phyloP scores from a whole-genome alignment of 2,888 invertebrate genomes.

The Ceriagrion tenellum region DNA sequence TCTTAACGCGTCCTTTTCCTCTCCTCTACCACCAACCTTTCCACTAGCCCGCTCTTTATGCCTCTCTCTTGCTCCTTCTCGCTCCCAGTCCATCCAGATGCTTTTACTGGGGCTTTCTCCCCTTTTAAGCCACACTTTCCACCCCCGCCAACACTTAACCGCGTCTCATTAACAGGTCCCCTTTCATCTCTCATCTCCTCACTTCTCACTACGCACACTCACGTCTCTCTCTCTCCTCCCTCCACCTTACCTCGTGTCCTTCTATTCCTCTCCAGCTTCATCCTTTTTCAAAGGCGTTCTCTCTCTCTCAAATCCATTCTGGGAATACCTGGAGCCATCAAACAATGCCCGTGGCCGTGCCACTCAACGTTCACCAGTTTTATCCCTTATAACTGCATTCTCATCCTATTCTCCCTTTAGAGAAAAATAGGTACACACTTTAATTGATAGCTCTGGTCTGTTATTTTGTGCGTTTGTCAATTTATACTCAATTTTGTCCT shows the following conservation, averaged over 20 bases:
- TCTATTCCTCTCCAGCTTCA: not conserved
- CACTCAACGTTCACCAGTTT: too few species aligned
- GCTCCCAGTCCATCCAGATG: not conserved
- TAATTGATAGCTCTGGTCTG: too few species aligned
- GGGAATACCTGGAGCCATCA: not conserved
- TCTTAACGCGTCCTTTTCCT: too few species aligned
- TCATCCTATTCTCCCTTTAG: too few species aligned
- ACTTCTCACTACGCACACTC: not conserved
- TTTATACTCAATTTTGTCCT: too few species aligned
- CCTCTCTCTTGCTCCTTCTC: not conserved
- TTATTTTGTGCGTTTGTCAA: too few species aligned
- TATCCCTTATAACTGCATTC: too few species aligned
- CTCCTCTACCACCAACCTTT: too few species aligned
- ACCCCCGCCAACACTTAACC: conserved; percentile 7
- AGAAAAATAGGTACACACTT: too few species aligned
- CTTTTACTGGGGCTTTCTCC: not conserved
- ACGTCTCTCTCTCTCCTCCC: not conserved
- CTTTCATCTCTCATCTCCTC: not conserved
- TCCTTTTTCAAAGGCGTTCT: too few species aligned
- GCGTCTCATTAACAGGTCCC: not conserved
- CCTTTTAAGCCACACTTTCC: not conserved
- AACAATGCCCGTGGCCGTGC: not conserved
- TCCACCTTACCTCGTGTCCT: not conserved
- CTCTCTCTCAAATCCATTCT: too few species aligned
- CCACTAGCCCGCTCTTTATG: too few species aligned